A percentile compares a stretch with the other conserved stretches of the same genome.
These are phyloP conservation scores for Macrophya alboannulata DNA, from an alignment of 2,888 invertebrate species.

Conservation along the genomic window DNA sequence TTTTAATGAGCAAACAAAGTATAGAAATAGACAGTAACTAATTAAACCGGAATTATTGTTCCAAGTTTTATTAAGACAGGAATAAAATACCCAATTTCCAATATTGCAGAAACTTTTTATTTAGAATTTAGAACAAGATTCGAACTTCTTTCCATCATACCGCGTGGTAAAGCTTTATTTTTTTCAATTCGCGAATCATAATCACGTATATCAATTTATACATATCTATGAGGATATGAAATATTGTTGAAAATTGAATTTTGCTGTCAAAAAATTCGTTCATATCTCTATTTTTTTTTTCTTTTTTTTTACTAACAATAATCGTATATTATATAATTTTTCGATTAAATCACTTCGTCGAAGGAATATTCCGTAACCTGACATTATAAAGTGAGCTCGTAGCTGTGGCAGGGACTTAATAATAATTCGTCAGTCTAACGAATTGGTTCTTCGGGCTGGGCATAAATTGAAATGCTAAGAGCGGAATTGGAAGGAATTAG, in stretches of 20 bases:
- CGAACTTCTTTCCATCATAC: neutral
- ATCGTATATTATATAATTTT: neutral
- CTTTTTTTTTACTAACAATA: neutral
- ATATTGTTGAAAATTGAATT: neutral
- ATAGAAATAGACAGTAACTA: neutral
- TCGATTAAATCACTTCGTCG: neutral
- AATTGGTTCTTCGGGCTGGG: conserved; percentile 46
- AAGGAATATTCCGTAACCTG: neutral
- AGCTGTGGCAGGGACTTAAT: neutral
- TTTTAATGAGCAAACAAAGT: neutral
- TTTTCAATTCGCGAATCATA: neutral
- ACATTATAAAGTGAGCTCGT: neutral
- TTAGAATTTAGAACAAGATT: neutral
- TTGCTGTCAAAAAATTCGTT: too few species aligned
- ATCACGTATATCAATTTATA: neutral
- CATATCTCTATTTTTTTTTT: neutral
- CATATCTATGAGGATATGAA: neutral
- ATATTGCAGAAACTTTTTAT: neutral
- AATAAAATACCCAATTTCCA: neutral
- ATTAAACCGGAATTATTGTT: neutral
- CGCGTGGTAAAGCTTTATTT: neutral
- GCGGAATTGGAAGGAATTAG: conserved; percentile 78
- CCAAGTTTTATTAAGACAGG: neutral
- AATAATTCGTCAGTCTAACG: conserved; percentile 50
- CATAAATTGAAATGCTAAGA: conserved; percentile 78